phyloP scores from a whole-genome alignment of 2,797 vertebrate species.

The Liasis olivaceus region DNA sequence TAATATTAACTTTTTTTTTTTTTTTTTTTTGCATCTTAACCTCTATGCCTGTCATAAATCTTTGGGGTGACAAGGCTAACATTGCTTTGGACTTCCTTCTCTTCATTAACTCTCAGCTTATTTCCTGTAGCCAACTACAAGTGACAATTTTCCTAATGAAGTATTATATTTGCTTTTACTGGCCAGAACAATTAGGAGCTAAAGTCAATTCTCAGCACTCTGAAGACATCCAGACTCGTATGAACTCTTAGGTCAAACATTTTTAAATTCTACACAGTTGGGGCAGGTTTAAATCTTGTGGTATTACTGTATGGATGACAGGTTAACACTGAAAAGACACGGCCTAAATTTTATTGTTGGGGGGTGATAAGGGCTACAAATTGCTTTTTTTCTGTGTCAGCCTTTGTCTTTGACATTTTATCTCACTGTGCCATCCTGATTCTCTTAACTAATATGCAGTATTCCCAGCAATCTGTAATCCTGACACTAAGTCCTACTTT shows the following conservation, averaged over 20 bases:
- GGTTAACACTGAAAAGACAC: background rate
- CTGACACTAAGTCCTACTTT: no score
- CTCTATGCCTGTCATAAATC: background rate
- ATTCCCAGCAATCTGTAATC: no score
- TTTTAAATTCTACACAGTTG: background rate
- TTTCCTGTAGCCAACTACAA: background rate
- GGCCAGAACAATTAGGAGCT: background rate
- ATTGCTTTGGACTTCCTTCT: background rate
- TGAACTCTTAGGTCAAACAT: background rate
- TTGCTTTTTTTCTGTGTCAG: background rate
- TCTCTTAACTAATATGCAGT: no score
- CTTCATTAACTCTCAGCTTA: background rate
- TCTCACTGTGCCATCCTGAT: no score
- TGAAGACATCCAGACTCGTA: background rate
- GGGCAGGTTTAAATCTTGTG: background rate
- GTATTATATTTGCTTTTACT: no score
- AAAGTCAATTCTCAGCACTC: background rate
- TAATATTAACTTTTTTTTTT: no score
- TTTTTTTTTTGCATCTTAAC: no score
- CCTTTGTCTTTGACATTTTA: no score
- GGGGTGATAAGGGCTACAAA: background rate
- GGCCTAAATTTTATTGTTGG: background rate
- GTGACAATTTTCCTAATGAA: background rate
- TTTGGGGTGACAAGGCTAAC: background rate
- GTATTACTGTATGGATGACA: background rate